Base-by-base conservation (phyloP, 37 sponge, comb jelly and placozoan species). In the Lycopodina hypogea region DNA sequence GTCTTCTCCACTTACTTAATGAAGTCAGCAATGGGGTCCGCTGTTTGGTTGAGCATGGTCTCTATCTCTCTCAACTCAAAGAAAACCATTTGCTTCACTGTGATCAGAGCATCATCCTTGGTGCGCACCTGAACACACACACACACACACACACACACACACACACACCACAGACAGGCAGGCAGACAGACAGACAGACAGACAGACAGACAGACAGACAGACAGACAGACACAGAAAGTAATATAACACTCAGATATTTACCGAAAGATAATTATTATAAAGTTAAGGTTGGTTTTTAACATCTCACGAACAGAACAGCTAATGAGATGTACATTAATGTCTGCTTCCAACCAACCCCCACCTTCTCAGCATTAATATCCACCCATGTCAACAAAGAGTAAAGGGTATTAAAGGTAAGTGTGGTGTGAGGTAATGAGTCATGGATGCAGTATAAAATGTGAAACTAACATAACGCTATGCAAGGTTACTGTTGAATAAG, bases 11-110 rank as follows among this genome's bases (percentile, higher is more conserved):
- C 90, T 84, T 18, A 89, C 90, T 94, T 94, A 76, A 89, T 89
- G 56, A 94, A 87, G 79, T 94, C 95, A 24, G 84, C 95, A 75
- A 94, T 85, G 30, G 95, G 95, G 68, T 94, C 95, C 2, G 83
- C 68, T 7, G 95, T 94, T 41, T 92, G 82, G 77, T 90, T 87
- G 63, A 94, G 59, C 93, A 93, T 93, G 18, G 37, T 66, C 51
- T 91, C 93, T 34, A 91, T 88, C 32, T 91, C 84, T 26, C 75
- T 81, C 65, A 94, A 69, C 77, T 94, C 95, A 82, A 84, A 94
- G 86, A 94, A 94, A 6, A 91, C 72, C 95, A 94, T 94, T 68
- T 88, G 72, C 68, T 94, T 94, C 21, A 94, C 93, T 0, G 81
- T 86, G 70, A 94, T 83, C 21, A 94, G 76, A 18, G 95, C 95